phyloP scores from a whole-genome alignment of 1,140 invertebrate species.

The Wasmannia auropunctata region DNA sequence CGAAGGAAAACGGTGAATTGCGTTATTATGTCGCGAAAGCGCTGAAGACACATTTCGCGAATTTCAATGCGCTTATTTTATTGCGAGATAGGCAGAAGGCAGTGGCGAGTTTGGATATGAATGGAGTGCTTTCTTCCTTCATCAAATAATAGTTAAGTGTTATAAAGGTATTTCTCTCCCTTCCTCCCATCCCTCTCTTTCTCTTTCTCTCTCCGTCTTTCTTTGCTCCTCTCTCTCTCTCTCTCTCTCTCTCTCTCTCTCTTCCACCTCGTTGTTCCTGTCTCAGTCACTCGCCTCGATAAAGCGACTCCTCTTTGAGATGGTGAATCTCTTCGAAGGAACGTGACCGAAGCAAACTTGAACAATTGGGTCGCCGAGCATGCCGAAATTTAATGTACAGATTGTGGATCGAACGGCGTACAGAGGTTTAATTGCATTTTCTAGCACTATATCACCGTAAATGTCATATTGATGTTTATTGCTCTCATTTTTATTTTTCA shows the following conservation, averaged over 20 bases:
- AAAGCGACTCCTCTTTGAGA: neutral
- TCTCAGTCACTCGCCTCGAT: neutral
- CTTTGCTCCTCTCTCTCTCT: no score
- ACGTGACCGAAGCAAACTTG: conserved; percentile 12
- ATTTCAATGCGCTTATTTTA: conserved; percentile 15
- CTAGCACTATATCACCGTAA: neutral
- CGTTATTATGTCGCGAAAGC: neutral
- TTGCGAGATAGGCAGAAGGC: neutral
- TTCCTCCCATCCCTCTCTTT: no score
- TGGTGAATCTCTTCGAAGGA: neutral
- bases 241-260: no score
- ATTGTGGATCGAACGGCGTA: neutral
- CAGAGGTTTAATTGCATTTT: neutral
- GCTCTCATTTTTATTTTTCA: neutral
- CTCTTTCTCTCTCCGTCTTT: no score
- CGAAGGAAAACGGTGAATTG: neutral
- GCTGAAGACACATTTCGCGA: neutral
- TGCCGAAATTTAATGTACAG: conserved; percentile 1
- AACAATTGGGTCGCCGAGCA: conserved; percentile 10
- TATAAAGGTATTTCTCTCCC: neutral
- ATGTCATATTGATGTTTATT: neutral
- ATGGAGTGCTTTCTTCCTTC: neutral
- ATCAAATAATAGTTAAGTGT: neutral
- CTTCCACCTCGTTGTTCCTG: neutral
- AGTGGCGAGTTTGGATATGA: neutral